These are phyloP conservation scores for Oncorhynchus keta DNA, from an alignment of 2,113 vertebrate genomes.

Conservation along the genomic window DNA sequence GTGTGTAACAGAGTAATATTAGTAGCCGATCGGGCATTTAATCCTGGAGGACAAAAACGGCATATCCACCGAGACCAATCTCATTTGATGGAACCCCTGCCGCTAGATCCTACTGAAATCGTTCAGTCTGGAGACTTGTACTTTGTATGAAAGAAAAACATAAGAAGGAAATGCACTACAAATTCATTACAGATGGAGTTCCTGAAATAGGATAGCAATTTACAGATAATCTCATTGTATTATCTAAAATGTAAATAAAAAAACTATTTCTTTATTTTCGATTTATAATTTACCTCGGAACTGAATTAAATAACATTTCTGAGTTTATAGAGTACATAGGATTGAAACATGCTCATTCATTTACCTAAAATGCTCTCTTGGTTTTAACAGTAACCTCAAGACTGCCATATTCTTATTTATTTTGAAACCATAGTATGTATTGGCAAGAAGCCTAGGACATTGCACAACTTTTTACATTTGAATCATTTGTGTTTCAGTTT, in stretches of 20 bases:
- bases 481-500: too few relatives aligned
- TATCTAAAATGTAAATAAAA: not conserved
- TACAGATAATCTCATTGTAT: conserved; percentile 29
- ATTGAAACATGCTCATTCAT: too few relatives aligned
- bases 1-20: not conserved
- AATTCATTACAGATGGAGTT: conserved; percentile 49
- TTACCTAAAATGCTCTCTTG: too few relatives aligned
- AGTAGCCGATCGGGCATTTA: conserved; percentile 52
- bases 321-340: too few relatives aligned
- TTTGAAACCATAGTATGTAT: too few relatives aligned
- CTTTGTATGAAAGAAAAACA: conserved; percentile 47
- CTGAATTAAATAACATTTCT: too few relatives aligned
- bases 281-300: too few relatives aligned
- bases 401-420: too few relatives aligned
- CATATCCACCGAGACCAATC: conserved; percentile 72
- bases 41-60: conserved; percentile 61
- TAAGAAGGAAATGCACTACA: conserved; percentile 46
- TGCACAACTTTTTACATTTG: too few relatives aligned
- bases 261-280: not conserved
- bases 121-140: conserved; percentile 58
- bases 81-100: conserved; percentile 63
- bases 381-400: too few relatives aligned
- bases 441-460: too few relatives aligned
- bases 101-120: conserved; percentile 37
- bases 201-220: conserved; percentile 52